Percentiles rank a stretch among this genome's conserved stretches.
Evolutionary conservation across 2,113 vertebrate genomes (phyloP).

Genomic region (Parus major): DNA sequence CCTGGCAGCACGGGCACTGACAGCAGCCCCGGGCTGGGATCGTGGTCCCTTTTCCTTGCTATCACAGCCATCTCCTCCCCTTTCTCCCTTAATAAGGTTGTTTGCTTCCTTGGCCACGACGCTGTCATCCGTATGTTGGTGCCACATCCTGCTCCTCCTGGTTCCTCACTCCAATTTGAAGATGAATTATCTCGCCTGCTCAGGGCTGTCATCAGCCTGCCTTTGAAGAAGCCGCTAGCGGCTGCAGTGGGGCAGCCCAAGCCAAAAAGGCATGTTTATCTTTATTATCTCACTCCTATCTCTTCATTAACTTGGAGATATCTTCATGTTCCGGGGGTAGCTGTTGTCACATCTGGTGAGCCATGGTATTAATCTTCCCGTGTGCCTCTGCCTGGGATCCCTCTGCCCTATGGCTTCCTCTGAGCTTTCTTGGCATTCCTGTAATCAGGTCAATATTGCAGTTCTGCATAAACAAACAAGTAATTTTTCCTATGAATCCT

Average conservation of each 20-base stretch:
- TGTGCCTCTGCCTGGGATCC: neutral
- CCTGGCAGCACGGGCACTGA: neutral
- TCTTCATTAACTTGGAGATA: conserved; percentile 63
- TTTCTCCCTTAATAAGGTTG: neutral
- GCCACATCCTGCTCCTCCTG: neutral
- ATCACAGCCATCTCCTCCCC: neutral
- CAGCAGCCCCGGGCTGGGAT: neutral
- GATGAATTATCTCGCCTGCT: neutral
- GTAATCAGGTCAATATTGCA: conserved; percentile 26
- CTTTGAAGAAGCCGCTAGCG: neutral
- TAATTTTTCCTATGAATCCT: neutral
- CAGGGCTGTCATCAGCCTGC: conserved; percentile 12
- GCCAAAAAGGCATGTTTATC: conserved; percentile 36
- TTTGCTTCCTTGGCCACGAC: conserved; percentile 32
- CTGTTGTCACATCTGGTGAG: conserved; percentile 64
- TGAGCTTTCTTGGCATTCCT: neutral
- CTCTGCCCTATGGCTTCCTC: neutral
- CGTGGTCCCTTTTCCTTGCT: neutral
- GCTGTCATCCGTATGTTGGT: neutral
- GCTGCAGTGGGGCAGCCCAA: conserved; percentile 16
- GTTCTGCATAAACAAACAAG: conserved; percentile 27
- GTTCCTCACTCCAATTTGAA: neutral
- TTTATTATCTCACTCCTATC: conserved; percentile 52
- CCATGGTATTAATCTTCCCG: conserved; percentile 22
- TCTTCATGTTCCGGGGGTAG: conserved; percentile 54